Conservation (phyloP, 1,140 invertebrate species). For the Andricus grossulariae region DNA sequence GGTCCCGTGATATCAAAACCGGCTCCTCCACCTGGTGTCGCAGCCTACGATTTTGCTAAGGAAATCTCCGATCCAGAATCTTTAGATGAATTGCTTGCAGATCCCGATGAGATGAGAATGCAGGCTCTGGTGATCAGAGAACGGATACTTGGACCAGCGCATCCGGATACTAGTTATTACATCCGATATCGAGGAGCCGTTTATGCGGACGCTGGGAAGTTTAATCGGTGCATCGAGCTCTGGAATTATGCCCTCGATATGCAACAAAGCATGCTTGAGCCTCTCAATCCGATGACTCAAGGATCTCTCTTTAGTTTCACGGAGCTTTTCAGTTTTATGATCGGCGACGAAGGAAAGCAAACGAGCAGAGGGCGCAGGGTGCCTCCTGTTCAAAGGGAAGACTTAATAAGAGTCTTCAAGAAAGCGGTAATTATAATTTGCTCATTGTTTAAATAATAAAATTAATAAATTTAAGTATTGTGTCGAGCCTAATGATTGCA, state of each 20-base stretch:
- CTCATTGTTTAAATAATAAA: not conserved
- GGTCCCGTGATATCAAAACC: constrained; percentile 82
- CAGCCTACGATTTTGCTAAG: constrained; percentile 90
- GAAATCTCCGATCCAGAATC: constrained; percentile 88
- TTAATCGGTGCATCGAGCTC: constrained; percentile 91
- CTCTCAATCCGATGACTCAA: constrained; percentile 96
- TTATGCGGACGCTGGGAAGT: constrained; percentile 96
- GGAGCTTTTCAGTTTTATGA: constrained; percentile 96
- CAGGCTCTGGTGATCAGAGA: constrained; percentile 95
- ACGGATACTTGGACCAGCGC: constrained; percentile 91
- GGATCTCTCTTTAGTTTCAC: constrained; percentile 94
- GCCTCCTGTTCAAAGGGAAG: constrained; percentile 86
- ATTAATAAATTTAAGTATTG: constrained; percentile 3
- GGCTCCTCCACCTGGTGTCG: constrained; percentile 80
- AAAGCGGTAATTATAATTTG: constrained; percentile 80
- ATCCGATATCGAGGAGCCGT: constrained; percentile 94
- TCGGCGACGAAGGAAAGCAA: constrained; percentile 84
- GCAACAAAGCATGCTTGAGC: constrained; percentile 94
- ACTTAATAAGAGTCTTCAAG: constrained; percentile 88
- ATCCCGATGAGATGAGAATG: constrained; percentile 97
- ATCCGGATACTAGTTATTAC: constrained; percentile 97
- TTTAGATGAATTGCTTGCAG: constrained; percentile 90
- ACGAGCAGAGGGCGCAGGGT: constrained; percentile 83
- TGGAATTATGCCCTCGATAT: constrained; percentile 99
- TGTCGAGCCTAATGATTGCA: constrained; percentile 34